Base-by-base conservation (phyloP, 2,888 invertebrate species). In the Argyresthia albistria region DNA sequence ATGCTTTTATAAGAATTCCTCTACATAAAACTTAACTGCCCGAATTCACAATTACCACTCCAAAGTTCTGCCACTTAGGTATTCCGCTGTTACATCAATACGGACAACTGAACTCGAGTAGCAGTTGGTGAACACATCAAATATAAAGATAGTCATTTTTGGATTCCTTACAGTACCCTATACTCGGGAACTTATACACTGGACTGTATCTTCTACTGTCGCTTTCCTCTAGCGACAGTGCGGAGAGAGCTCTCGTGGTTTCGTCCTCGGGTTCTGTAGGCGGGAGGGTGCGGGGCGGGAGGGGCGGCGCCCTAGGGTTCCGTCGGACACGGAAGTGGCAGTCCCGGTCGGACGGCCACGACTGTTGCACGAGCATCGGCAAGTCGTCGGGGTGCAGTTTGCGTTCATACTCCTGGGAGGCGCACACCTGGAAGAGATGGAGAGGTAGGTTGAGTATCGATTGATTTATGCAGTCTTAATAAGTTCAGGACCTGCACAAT, bases 341-440 rank as follows among this genome's bases (percentile, higher is more conserved):
- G 69, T 91, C 90, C 53, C 89, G 90, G 71, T 90, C 91, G 8
- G 91, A 78, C 54, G 91, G 90, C 91, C 93, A 92, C 9, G 92
- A 89, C 61, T 93, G 92, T 73, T 96, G 96, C 37, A 96, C 95
- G 61, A 92, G 90, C 25, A 96, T 86, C 0, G 96, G 96, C 57
- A 93, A 89, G 75, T 96, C 96, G 61, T 96, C 95, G 0, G 95
- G 94, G 76, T 96, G 95, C 42, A 96, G 80, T 80, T 96, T 95
- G 54, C 96, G 90, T 76, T 96, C 95, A 79, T 95, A 95, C 75
- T 95, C 95, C 75, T 95, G 94, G 8, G 93, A 92, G 57, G 92
- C 91, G 65, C 92, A 92, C 35, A 91, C 91, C 91, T 91, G 73
- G 8, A 78, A 73, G 12, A 9, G 16, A 46, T 12, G 35, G 11